Evolutionary conservation across 2,888 invertebrate species (phyloP).

Genomic region (Orthonevra nobilis): DNA sequence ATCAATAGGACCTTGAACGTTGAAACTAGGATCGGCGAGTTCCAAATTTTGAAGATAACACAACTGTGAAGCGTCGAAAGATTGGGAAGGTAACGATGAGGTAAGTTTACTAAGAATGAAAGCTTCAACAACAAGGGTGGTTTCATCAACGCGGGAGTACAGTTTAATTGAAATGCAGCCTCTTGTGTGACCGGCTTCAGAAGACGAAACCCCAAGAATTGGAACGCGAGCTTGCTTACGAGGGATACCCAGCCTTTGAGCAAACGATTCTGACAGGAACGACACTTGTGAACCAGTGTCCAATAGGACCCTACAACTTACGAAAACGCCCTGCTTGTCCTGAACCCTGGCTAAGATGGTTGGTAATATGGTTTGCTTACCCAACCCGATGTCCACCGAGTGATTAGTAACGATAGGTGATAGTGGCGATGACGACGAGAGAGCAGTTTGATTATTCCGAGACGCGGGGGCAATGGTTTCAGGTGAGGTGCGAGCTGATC

Average conservation of each 20-base stretch:
- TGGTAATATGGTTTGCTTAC: neutral
- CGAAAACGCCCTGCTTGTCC: too few relatives aligned
- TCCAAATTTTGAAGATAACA: neutral
- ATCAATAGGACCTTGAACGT: neutral
- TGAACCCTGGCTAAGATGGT: constrained; percentile 8
- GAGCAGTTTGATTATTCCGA: too few relatives aligned
- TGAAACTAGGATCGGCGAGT: neutral
- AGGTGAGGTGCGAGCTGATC: neutral
- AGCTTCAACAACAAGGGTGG: neutral
- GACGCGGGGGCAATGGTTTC: too few relatives aligned
- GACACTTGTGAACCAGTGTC: constrained; percentile 12
- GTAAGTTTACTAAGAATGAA: constrained; percentile 4
- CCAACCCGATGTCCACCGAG: too few relatives aligned
- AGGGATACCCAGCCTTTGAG: neutral
- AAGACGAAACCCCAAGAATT: constrained; percentile 3
- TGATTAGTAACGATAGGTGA: too few relatives aligned
- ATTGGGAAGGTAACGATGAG: neutral
- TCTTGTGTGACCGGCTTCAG: constrained; percentile 7
- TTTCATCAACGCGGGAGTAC: neutral
- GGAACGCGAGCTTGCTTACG: constrained; percentile 1
- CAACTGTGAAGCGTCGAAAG: neutral
- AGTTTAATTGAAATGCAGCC: constrained; percentile 3
- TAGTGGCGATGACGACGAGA: too few relatives aligned
- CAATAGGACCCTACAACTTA: constrained; percentile 3
- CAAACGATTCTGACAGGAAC: neutral